Evolutionary conservation across 2,888 invertebrate genomes (phyloP).

Genomic region (Pterostichus niger): DNA sequence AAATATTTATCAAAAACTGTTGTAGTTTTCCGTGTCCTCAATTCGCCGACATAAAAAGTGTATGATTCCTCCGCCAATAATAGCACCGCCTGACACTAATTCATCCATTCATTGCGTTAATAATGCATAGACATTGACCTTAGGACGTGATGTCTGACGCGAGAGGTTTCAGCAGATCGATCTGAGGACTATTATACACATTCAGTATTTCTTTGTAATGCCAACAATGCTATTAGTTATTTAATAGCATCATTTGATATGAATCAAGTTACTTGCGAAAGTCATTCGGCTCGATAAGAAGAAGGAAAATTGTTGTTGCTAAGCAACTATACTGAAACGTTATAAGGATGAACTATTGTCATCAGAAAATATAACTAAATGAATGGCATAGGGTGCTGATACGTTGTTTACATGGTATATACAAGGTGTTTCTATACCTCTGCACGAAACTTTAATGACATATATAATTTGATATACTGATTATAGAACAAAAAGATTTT

Average conservation of each 20-base stretch:
- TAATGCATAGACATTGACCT: slow-evolving; percentile 41
- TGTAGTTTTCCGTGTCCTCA: too few species aligned
- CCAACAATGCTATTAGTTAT: slow-evolving; percentile 20
- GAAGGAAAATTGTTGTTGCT: background rate
- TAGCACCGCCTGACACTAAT: slow-evolving; percentile 18
- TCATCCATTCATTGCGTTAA: slow-evolving; percentile 17
- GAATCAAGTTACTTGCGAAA: slow-evolving; percentile 8
- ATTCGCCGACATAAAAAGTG: background rate
- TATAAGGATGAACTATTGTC: too few species aligned
- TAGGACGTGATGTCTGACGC: slow-evolving; percentile 13
- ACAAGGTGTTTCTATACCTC: too few species aligned
- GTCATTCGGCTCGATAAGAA: slow-evolving; percentile 2
- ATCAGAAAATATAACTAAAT: too few species aligned
- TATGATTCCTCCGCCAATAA: background rate
- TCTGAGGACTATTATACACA: background rate
- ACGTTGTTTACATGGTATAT: too few species aligned
- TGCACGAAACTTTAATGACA: too few species aligned
- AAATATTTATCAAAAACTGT: too few species aligned
- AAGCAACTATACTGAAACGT: too few species aligned
- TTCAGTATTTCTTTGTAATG: background rate
- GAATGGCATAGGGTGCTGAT: too few species aligned
- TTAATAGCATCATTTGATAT: background rate
- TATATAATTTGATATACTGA: too few species aligned
- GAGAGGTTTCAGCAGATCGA: background rate
- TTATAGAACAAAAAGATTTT: too few species aligned